Evolutionary conservation across 2,797 vertebrate species (phyloP).

Genomic region (Phylloscopus collybita): DNA sequence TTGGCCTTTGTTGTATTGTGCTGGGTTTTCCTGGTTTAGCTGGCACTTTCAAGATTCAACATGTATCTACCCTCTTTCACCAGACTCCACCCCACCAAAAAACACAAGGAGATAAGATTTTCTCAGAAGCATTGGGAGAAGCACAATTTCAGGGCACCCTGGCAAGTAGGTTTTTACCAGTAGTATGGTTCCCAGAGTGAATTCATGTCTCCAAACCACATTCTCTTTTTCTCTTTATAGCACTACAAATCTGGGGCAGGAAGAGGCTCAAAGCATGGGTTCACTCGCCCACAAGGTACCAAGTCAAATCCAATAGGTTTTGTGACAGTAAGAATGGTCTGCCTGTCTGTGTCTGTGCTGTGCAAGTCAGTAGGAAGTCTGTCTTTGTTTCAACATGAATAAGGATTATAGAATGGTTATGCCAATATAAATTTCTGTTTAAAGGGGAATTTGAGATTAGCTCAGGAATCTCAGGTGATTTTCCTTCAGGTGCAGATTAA

Average conservation of each 20-base stretch:
- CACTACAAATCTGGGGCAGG: slow-evolving; percentile 37
- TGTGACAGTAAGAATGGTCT: slow-evolving; percentile 1
- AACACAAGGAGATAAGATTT: not conserved
- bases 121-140: not conserved
- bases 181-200: not conserved
- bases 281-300: slow-evolving; percentile 51
- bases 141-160: not conserved
- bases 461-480: slow-evolving; percentile 9
- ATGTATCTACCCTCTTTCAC: not conserved
- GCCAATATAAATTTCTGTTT: not conserved
- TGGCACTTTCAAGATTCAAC: not conserved
- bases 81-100: not conserved
- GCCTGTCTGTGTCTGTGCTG: not conserved
- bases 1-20: not conserved
- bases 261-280: slow-evolving; percentile 35
- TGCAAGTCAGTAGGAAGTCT: slow-evolving; percentile 6
- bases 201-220: slow-evolving; percentile 19
- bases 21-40: not conserved
- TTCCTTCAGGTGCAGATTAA: slow-evolving; percentile 37
- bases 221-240: slow-evolving; percentile 59
- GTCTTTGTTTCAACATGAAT: slow-evolving; percentile 46
- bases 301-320: not conserved
- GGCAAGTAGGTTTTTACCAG: not conserved
- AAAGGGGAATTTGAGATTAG: slow-evolving; percentile 8
- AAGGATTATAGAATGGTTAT: not conserved